Evolutionary conservation across 1,140 invertebrate species (phyloP).

Genomic region (Centruroides sculpturatus): DNA sequence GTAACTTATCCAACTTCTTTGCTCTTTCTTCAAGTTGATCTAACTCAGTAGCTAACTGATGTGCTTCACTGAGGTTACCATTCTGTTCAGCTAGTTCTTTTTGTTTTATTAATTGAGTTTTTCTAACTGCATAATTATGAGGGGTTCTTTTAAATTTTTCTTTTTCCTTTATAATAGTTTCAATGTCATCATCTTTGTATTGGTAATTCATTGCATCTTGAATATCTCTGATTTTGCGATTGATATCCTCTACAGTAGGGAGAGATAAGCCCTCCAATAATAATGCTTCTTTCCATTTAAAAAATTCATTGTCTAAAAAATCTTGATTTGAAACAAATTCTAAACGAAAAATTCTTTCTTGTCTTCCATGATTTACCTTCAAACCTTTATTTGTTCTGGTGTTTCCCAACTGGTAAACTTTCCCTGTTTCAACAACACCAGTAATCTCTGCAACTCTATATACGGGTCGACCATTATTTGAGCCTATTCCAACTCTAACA

Average conservation of each 20-base stretch:
- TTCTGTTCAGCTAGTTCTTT: conserved; percentile 45
- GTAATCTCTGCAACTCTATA: conserved; percentile 89
- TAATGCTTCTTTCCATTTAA: conserved; percentile 81
- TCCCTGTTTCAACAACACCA: conserved; percentile 88
- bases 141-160: conserved; percentile 79
- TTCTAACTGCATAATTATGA: conserved; percentile 94
- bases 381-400: conserved; percentile 85
- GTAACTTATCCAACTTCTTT: conserved; percentile 73
- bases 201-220: conserved; percentile 76
- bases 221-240: conserved; percentile 75
- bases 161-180: conserved; percentile 79
- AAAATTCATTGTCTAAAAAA: conserved; percentile 83
- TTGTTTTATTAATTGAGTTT: conserved; percentile 84
- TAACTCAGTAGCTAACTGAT: conserved; percentile 26
- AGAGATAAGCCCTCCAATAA: conserved; percentile 54
- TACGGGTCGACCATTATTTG: conserved; percentile 70
- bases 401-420: conserved; percentile 77
- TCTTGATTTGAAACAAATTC: conserved; percentile 97
- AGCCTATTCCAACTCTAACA: conserved; percentile 90
- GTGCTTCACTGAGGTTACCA: conserved; percentile 24
- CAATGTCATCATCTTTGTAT: conserved; percentile 69
- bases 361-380: conserved; percentile 56
- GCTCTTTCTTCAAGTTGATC: conserved; percentile 76
- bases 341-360: conserved; percentile 82
- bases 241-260: conserved; percentile 68